These are phyloP conservation scores for Lepus townsendii DNA, from an alignment of 2,797 vertebrate genomes.

Conservation along the genomic window DNA sequence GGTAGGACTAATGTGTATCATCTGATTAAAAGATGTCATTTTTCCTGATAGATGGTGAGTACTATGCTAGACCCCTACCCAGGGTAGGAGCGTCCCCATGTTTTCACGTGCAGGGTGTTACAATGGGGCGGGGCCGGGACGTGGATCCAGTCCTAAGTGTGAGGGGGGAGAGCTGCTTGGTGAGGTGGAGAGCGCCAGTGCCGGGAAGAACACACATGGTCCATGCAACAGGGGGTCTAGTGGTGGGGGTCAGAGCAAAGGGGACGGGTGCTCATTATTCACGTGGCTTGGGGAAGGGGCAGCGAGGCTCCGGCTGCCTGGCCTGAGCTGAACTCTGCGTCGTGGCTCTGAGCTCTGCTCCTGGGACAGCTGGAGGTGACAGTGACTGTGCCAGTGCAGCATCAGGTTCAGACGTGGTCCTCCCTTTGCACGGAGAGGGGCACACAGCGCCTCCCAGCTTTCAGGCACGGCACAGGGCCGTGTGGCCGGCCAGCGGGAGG, in stretches of 20 bases:
- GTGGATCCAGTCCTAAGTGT: neutral
- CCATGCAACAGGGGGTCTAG: neutral
- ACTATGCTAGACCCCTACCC: neutral
- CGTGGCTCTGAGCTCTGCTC: no score
- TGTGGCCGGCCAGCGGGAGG: no score
- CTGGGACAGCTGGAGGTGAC: neutral
- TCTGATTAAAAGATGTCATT: neutral
- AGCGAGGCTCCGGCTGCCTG: neutral
- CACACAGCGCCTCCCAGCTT: neutral
- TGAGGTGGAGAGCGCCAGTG: neutral
- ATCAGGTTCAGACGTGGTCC: neutral
- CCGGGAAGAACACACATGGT: neutral
- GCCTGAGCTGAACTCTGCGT: neutral
- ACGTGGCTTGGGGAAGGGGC: neutral
- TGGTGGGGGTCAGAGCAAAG: neutral
- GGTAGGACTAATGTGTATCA: neutral
- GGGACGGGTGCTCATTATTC: accelerated
- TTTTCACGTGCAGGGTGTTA: neutral
- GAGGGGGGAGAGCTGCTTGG: neutral
- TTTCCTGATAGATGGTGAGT: neutral
- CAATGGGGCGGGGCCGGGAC: neutral
- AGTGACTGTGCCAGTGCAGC: neutral
- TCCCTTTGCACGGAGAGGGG: neutral
- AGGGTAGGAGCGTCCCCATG: neutral
- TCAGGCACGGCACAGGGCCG: no score